Conservation (phyloP, 2,888 invertebrate species). For the Chrysolina oricalcia region DNA sequence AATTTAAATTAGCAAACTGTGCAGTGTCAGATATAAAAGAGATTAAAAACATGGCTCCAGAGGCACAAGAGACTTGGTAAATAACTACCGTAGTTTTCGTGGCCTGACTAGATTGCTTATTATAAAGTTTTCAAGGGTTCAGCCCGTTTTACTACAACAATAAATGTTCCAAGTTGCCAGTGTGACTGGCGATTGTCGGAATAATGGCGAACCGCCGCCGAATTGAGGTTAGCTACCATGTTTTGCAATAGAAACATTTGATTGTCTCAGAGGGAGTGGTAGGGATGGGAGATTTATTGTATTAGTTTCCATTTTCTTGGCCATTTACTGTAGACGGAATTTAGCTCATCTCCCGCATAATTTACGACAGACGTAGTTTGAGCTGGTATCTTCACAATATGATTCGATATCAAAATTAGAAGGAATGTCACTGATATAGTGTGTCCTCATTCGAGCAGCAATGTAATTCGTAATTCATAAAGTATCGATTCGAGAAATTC, state of each 20-base stretch:
- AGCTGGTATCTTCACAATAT: neutral
- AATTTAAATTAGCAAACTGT: conserved; percentile 60
- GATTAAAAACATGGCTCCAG: conserved; percentile 64
- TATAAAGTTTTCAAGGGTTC: conserved; percentile 65
- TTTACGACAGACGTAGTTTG: conserved; percentile 3
- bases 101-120: conserved; percentile 60
- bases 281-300: conserved; percentile 19
- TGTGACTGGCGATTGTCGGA: conserved; percentile 60
- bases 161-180: conserved; percentile 62
- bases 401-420: neutral
- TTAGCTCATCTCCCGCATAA: neutral
- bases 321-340: conserved; percentile 12
- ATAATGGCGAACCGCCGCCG: conserved; percentile 63
- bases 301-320: conserved; percentile 21
- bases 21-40: conserved; percentile 62
- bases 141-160: conserved; percentile 66
- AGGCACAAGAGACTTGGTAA: conserved; percentile 48
- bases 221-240: conserved; percentile 55
- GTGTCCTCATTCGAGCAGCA: too few species aligned
- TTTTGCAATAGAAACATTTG: conserved; percentile 43
- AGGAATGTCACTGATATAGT: too few species aligned
- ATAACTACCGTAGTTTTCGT: conserved; percentile 51
- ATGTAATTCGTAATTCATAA: too few species aligned
- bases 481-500: too few species aligned
- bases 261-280: conserved; percentile 14